A percentile compares a stretch with the other conserved stretches of the same genome.
phyloP scores from a whole-genome alignment of 1,140 invertebrate species.

The Lucilia sericata region DNA sequence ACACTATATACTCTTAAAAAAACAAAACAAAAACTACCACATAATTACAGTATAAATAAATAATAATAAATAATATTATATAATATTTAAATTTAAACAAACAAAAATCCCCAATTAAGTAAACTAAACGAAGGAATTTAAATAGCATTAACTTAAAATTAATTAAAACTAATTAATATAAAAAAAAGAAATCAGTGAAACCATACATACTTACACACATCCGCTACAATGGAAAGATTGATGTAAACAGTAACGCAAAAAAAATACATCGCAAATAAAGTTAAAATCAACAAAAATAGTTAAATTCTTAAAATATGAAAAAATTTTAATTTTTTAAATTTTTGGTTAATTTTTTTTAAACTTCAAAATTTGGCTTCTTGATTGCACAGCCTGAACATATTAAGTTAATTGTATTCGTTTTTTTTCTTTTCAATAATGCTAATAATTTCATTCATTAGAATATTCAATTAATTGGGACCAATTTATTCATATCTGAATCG shows the following conservation, averaged over 20 bases:
- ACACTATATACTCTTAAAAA: conserved; percentile 22
- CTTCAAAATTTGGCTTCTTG: not conserved
- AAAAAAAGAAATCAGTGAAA: conserved; percentile 6
- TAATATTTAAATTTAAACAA: conserved; percentile 8
- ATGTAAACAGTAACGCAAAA: conserved; percentile 39
- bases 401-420: not conserved
- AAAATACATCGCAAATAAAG: not conserved
- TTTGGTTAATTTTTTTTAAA: not conserved
- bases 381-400: not conserved
- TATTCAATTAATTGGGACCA: conserved; percentile 48
- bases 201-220: not conserved
- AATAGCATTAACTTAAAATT: conserved; percentile 30
- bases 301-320: not conserved
- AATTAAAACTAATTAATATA: conserved; percentile 41
- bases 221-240: conserved; percentile 55
- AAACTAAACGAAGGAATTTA: conserved; percentile 42
- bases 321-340: not conserved
- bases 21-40: conserved; percentile 29
- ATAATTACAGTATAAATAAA: not conserved
- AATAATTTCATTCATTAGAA: conserved; percentile 34
- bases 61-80: conserved; percentile 21
- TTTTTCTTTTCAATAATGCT: not conserved
- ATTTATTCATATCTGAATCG: conserved; percentile 49
- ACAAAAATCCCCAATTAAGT: conserved; percentile 29
- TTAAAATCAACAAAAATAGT: not conserved